Base-by-base conservation (phyloP, 1,140 invertebrate species). In the Papilio polytes region DNA sequence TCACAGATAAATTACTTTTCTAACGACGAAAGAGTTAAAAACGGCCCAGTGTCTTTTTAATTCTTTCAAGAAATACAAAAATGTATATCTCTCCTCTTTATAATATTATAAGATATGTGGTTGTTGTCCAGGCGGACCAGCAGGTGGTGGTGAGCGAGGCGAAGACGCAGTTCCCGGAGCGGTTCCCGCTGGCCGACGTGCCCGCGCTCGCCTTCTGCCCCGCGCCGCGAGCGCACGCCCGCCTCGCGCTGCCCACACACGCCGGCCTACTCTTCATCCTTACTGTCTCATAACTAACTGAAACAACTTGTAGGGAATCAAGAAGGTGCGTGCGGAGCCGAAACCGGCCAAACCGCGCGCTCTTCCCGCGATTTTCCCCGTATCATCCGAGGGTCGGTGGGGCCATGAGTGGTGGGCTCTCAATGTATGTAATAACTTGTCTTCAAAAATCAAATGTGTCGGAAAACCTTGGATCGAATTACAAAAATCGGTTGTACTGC, bases 121-220 rank as follows among this genome's bases (percentile, higher is more conserved):
- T 36, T 3, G 31, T 36, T 36, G 2, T 6, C 31, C 81, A 87
- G 84, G 51, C 13, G 2, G 51, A 80, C 10, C 81, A 83, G 44
- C 83, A 87, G 44, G 80, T 79, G 46, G 56, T 77, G 18, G 20
- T 73, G n/a, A 81, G 73, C 44, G 86, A 83, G 41, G 82, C 85
- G 6, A 84, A 80, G 41, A 84, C 87, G 2, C 78, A 78, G 48
- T 88, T 74, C 51, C 88, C 90, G 9, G 90, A 94, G 59, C 85
- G 90, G 15, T 95, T 89, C 79, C 93, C 93, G 4, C 82, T 95
- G 41, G 85, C 86, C 3, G 92, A 94, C 18, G 86, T 91, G 3
- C 70, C 86, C 0, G 80, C 87, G 0, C 83, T 93, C 84, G 84
- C 88, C 7, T 94, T 90, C 85, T 91, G 90, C 51, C 84, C 86